A percentile compares a stretch with the other conserved stretches of the same genome.
These are phyloP conservation scores for Nephotettix cincticeps DNA, from an alignment of 1,140 invertebrate genomes.

Conservation along the genomic window DNA sequence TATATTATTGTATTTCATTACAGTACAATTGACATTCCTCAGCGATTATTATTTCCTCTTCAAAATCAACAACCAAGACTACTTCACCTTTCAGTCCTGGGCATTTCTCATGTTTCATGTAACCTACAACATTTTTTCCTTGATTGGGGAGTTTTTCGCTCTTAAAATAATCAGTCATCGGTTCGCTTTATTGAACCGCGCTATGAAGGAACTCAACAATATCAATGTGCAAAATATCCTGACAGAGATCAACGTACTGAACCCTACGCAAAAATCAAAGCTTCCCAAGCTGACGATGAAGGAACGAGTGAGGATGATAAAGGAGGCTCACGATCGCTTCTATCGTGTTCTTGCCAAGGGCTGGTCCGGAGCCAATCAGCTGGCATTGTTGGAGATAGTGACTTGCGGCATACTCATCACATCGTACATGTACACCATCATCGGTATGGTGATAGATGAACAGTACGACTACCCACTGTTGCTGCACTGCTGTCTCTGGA, in stretches of 20 bases:
- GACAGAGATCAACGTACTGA: background rate
- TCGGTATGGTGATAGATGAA: conserved; percentile 18
- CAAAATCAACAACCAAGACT: background rate
- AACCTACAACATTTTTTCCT: background rate
- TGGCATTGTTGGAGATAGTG: conserved; percentile 6
- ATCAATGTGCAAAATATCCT: background rate
- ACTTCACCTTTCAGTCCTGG: background rate
- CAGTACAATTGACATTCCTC: background rate
- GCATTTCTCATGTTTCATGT: background rate
- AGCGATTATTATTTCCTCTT: conserved; percentile 8
- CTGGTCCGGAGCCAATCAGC: background rate
- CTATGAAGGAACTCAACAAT: background rate
- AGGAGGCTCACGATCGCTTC: background rate
- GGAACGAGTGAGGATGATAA: background rate
- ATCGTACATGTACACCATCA: conserved; percentile 17
- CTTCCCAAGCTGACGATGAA: background rate
- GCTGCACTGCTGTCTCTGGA: conserved; percentile 16
- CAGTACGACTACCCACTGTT: background rate
- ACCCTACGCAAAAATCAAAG: background rate
- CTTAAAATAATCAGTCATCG: background rate
- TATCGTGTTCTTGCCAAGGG: conserved; percentile 9
- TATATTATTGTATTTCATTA: background rate
- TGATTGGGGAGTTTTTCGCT: background rate
- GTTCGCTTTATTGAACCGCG: background rate
- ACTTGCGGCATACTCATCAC: conserved; percentile 17